A percentile compares a stretch with the other conserved stretches of the same genome.
phyloP scores from a whole-genome alignment of 1,140 invertebrate genomes.

The Carposina sasakii region DNA sequence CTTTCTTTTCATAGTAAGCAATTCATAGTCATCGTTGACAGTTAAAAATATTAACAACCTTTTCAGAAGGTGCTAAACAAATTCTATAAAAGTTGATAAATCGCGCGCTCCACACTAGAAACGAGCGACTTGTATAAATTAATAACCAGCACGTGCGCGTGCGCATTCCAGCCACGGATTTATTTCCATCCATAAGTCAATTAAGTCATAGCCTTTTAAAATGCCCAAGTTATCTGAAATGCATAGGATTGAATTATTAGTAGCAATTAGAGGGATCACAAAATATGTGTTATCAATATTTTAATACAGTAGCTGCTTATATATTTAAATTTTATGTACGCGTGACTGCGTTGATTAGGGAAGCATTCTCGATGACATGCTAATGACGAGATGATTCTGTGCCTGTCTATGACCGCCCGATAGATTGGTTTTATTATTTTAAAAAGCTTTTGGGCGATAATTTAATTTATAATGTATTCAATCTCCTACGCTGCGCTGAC shows the following conservation, averaged over 20 bases:
- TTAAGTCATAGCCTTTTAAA: conserved; percentile 58
- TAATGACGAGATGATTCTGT: conserved; percentile 37
- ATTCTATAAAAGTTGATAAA: not conserved
- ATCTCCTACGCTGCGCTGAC: no score
- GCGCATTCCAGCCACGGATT: conserved; percentile 45
- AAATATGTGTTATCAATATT: conserved; percentile 68
- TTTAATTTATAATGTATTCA: no score
- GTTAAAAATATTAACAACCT: no score
- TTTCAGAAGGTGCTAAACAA: no score
- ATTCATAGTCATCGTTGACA: no score
- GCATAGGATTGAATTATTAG: conserved; percentile 66
- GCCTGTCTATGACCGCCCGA: no score
- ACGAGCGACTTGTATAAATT: conserved; percentile 17
- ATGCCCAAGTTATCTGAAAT: conserved; percentile 54
- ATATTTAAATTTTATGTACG: conserved; percentile 66
- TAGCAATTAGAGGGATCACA: conserved; percentile 62
- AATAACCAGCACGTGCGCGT: conserved; percentile 43
- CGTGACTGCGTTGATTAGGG: conserved; percentile 64
- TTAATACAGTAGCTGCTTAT: conserved; percentile 68
- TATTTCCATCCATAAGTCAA: conserved; percentile 52
- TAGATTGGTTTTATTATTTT: no score
- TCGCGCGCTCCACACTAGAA: not conserved
- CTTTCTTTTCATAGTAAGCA: no score
- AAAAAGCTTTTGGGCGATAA: no score
- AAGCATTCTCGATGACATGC: conserved; percentile 44